Evolutionary conservation across 2,113 vertebrate species (phyloP).

Genomic region (Bos javanicus): DNA sequence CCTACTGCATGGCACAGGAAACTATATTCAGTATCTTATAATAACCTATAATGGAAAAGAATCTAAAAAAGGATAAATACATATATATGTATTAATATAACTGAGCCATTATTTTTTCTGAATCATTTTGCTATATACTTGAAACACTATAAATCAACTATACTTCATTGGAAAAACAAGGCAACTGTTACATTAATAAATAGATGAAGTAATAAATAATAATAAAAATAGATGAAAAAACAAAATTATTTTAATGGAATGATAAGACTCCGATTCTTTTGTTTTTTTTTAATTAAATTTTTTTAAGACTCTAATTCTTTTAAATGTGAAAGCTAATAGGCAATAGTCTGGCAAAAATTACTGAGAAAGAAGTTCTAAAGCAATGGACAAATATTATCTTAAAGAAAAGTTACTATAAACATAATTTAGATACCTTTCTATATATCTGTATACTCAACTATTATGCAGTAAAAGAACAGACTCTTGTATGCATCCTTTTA

Average conservation of each 20-base stretch:
- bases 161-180: not conserved
- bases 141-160: not conserved
- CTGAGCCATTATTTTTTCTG: not conserved
- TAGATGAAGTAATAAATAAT: not conserved
- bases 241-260: not conserved
- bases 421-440: not conserved
- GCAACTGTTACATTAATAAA: not conserved
- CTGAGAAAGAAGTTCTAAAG: slow-evolving; percentile 10
- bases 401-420: not conserved
- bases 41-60: not conserved
- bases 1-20: not conserved
- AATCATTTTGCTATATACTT: not conserved
- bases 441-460: slow-evolving; percentile 25
- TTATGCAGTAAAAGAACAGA: not conserved
- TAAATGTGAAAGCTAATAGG: not conserved
- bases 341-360: not conserved
- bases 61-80: not conserved
- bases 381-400: not conserved
- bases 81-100: not conserved
- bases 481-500: not conserved
- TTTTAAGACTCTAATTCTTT: not conserved
- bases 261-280: not conserved
- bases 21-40: not conserved
- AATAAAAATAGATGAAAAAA: not conserved
- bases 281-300: not conserved